These are phyloP conservation scores for Drosophila melanica DNA, from an alignment of 1,140 invertebrate species.

Conservation along the genomic window DNA sequence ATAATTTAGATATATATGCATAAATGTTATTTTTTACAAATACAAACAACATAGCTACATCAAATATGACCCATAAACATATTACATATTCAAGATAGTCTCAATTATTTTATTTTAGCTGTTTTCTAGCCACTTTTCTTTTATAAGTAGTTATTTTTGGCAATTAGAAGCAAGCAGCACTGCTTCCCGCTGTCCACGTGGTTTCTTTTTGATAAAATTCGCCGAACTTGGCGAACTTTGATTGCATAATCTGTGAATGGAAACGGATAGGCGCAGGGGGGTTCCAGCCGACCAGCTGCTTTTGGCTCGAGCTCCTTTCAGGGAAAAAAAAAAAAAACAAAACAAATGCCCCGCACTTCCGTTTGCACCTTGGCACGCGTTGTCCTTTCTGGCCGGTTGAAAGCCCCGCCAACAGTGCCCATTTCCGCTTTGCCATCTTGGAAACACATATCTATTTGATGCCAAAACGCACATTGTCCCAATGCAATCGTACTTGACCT, in stretches of 20 bases:
- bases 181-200: constrained; percentile 15
- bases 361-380: constrained; percentile 73
- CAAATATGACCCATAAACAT: no score
- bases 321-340: background rate
- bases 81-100: no score
- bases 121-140: background rate
- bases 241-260: constrained; percentile 61
- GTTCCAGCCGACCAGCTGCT: constrained; percentile 45
- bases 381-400: constrained; percentile 38
- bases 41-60: no score
- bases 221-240: constrained; percentile 44
- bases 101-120: background rate
- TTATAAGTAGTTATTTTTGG: background rate
- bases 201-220: constrained; percentile 13
- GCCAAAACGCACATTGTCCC: constrained; percentile 24
- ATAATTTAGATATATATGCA: no score
- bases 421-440: constrained; percentile 35
- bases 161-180: background rate
- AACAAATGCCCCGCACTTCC: constrained; percentile 47
- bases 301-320: constrained; percentile 5
- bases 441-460: constrained; percentile 20
- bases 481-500: constrained; percentile 69
- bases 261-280: constrained; percentile 1
- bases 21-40: no score
- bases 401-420: constrained; percentile 51